phyloP scores from a whole-genome alignment of 2,113 vertebrate genomes.

The Zingel zingel region DNA sequence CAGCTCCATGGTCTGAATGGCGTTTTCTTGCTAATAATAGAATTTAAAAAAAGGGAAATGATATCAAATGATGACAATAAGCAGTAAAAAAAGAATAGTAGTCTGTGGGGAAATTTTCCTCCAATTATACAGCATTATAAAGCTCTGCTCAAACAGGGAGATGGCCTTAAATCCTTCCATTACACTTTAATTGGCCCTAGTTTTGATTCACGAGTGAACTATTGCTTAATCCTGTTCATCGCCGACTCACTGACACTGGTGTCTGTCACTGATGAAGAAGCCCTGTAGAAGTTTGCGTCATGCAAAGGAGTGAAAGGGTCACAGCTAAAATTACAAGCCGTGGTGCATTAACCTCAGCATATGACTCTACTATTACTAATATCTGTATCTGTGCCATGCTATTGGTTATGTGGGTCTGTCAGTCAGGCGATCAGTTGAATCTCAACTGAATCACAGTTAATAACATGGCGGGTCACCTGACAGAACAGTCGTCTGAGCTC shows the following conservation, averaged over 20 bases:
- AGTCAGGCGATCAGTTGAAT: no score
- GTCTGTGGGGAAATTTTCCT: not conserved
- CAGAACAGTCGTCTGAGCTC: not conserved
- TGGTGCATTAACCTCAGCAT: not conserved
- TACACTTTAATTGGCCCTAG: not conserved
- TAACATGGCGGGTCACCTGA: not conserved
- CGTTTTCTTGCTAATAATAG: conserved; percentile 91
- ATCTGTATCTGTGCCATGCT: not conserved
- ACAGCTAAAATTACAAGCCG: not conserved
- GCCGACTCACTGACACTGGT: not conserved
- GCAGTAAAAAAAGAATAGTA: not conserved
- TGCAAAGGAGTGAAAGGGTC: not conserved
- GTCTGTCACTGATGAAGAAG: not conserved
- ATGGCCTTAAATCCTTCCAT: not conserved
- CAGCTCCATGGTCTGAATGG: conserved; percentile 96
- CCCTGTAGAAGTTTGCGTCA: not conserved
- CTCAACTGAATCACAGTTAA: not conserved
- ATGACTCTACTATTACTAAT: not conserved
- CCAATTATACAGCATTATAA: not conserved
- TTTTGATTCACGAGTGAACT: not conserved
- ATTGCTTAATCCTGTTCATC: not conserved
- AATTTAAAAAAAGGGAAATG: not conserved
- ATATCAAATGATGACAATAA: not conserved
- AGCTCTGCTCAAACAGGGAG: not conserved
- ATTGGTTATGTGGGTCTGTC: no score